Evolutionary conservation across 1,140 invertebrate genomes (phyloP).

Genomic region (Nephila pilipes): DNA sequence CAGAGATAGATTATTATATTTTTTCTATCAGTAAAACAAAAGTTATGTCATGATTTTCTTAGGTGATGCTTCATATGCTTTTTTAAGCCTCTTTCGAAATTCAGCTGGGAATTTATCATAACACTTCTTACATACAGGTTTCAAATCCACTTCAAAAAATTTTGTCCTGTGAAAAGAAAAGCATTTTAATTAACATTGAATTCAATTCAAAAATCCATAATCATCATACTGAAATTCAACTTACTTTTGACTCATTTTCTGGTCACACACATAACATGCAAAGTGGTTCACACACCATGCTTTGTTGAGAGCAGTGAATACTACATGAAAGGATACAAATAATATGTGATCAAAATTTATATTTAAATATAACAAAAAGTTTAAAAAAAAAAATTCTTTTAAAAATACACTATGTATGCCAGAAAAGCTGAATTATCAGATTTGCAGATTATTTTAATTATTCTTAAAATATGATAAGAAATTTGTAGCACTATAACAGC

Average conservation of each 20-base stretch:
- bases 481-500: too few relatives aligned
- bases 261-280: conserved; percentile 98
- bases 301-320: conserved; percentile 98
- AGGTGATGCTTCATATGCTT: conserved; percentile 80
- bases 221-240: conserved; percentile 73
- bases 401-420: too few relatives aligned
- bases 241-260: conserved; percentile 97
- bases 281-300: conserved; percentile 99
- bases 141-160: conserved; percentile 99
- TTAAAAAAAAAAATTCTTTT: background rate
- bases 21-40: background rate
- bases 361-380: background rate
- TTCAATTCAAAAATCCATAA: too few relatives aligned
- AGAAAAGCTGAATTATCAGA: too few relatives aligned
- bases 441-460: too few relatives aligned
- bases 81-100: conserved; percentile 90
- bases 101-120: conserved; percentile 98
- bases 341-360: background rate
- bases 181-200: background rate
- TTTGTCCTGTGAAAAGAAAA: conserved; percentile 87
- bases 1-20: background rate
- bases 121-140: conserved; percentile 99
- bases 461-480: too few relatives aligned
- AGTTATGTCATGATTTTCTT: conserved; percentile 76
- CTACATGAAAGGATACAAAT: conserved; percentile 84